Evolutionary conservation across 2,888 invertebrate genomes (phyloP), one percentile per base, ranked within the genome.

Genomic region (Prosopocoilus inquinatus): DNA sequence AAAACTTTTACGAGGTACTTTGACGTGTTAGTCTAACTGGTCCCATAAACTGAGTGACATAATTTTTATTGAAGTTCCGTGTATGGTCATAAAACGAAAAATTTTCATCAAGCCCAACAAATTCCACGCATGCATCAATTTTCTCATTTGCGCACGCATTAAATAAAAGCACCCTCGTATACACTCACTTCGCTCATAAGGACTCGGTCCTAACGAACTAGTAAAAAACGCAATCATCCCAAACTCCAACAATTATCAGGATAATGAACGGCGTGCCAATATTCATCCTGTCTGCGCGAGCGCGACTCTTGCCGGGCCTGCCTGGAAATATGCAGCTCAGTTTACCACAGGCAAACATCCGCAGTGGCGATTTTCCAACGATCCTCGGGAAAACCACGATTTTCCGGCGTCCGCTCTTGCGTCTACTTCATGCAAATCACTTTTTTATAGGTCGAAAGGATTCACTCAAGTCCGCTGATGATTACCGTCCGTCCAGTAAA

Each of bases 311-410:
- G 64, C 68, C 67, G 66, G 68, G 67, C 61, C 65, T 67, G 66
- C 69, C 69, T 64, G 68, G 69, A 67, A 66, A 64, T 66, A 64
- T 68, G 66, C 64, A 69, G 69, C 70, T 67, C 69, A 70, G 70
- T 69, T 67, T 65, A 64, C 64, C 61, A 64, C 62, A 64, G 66
- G 63, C 66, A 65, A 61, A 70, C 59, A 60, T 53, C 50, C 56
- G 58, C 52, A 56, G 50, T 55, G 60, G 57, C 51, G 55, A 54
- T 38, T 63, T 62, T 63, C 57, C 63, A 47, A 33, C 38, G 28
- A 36, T 47, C 58, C 35, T 32, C 47, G 51, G 55, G 60, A 58
- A 62, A 61, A 54, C 53, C 49, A 52, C 63, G 61, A 48, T 48
- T 53, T 48, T 53, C 48, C 48, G 20, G 48, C 41, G 53, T 20